Conservation (phyloP, 2,888 invertebrate species). For the Flabesymbios commensalis region DNA sequence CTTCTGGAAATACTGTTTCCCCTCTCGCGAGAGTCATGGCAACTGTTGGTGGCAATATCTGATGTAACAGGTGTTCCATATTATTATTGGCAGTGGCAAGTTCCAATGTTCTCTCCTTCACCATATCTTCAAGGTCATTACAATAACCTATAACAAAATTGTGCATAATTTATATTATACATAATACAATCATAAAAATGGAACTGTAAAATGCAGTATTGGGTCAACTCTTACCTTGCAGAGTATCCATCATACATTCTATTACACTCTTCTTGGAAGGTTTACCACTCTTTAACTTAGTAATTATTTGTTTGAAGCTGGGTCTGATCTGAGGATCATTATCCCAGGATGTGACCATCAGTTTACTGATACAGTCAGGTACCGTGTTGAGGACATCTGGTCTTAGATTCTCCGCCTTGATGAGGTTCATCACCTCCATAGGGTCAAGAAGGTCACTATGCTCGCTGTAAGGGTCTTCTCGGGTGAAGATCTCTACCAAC, state of each 20-base stretch:
- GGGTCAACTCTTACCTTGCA: slow-evolving; percentile 49
- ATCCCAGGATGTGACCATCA: slow-evolving; percentile 47
- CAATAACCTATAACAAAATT: no score
- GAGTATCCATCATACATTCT: slow-evolving; percentile 55
- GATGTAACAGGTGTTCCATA: slow-evolving; percentile 43
- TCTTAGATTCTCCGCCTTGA: not conserved
- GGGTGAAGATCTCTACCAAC: slow-evolving; percentile 39
- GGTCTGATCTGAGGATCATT: slow-evolving; percentile 41
- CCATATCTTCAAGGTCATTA: not conserved
- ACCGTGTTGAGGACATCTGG: not conserved
- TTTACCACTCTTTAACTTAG: slow-evolving; percentile 18
- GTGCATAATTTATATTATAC: no score
- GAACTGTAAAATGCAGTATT: no score
- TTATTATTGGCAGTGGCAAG: slow-evolving; percentile 37
- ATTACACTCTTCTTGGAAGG: slow-evolving; percentile 42
- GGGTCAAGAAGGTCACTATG: slow-evolving; percentile 22
- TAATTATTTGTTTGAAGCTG: slow-evolving; percentile 30
- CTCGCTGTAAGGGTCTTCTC: slow-evolving; percentile 38
- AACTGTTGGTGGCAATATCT: slow-evolving; percentile 44
- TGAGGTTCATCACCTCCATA: slow-evolving; percentile 20
- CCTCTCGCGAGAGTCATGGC: slow-evolving; percentile 37
- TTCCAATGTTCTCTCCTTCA: slow-evolving; percentile 41
- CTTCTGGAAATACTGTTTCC: slow-evolving; percentile 33
- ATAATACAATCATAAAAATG: no score
- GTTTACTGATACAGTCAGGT: not conserved